A percentile compares a stretch with the other conserved stretches of the same genome.
phyloP scores from a whole-genome alignment of 2,113 vertebrate species.

The crab-eating macaque (Macaca fascicularis) region DNA sequence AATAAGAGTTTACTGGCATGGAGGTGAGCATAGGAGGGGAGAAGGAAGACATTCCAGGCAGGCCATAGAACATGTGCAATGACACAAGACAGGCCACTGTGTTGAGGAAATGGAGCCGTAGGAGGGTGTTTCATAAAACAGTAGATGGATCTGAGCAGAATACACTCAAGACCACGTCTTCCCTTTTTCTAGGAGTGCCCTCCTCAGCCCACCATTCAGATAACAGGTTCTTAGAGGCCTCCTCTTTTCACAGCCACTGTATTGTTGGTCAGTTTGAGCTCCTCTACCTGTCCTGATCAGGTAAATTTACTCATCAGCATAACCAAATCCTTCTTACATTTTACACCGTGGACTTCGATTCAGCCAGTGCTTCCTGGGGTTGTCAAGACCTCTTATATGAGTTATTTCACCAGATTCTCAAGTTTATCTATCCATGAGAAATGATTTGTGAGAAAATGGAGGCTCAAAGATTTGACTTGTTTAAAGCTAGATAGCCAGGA shows the following conservation, averaged over 20 bases:
- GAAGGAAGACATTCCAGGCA: not conserved
- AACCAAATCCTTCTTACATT: too few relatives aligned
- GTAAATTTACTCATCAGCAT: not conserved
- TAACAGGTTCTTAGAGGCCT: not conserved
- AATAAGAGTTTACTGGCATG: not conserved
- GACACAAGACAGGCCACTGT: not conserved
- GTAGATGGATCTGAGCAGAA: not conserved
- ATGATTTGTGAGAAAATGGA: not conserved
- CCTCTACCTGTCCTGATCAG: not conserved
- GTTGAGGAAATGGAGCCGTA: not conserved
- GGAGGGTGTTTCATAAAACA: not conserved
- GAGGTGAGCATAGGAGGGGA: not conserved
- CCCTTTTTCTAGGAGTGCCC: not conserved
- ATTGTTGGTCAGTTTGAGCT: not conserved
- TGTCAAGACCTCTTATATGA: not conserved
- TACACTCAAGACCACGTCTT: fast-evolving
- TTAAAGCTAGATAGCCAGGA: not conserved
- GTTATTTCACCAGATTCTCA: not conserved
- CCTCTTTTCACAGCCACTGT: too few relatives aligned
- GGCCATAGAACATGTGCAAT: not conserved
- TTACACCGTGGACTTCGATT: not conserved
- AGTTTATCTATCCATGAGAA: not conserved
- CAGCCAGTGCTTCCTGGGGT: too few relatives aligned
- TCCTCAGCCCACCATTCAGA: not conserved
- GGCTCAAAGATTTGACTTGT: not conserved